Conservation (phyloP, 2,797 vertebrate genomes). For the Galaxias olidus region DNA sequence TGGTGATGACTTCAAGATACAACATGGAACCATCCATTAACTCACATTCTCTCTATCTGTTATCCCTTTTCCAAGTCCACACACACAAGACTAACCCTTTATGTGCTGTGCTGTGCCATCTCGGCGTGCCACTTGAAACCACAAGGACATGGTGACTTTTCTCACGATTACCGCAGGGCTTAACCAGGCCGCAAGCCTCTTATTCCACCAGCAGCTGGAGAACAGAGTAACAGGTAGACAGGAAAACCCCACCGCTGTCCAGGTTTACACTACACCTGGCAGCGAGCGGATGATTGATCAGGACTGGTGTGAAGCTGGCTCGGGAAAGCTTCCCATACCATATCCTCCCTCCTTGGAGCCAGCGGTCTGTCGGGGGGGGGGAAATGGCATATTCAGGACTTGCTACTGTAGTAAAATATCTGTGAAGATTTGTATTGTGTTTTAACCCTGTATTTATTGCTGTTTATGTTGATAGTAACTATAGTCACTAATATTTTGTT, state of each 20-base stretch:
- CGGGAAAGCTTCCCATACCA: no score
- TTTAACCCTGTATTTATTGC: no score
- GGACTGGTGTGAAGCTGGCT: background rate
- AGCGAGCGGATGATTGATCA: background rate
- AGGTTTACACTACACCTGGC: slow-evolving; percentile 22
- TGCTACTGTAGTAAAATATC: no score
- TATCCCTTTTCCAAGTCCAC: background rate
- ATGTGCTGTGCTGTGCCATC: slow-evolving; percentile 6
- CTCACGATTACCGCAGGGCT: slow-evolving; percentile 64
- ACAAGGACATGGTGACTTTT: slow-evolving; percentile 72
- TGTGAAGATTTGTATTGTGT: no score
- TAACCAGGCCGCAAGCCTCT: slow-evolving; percentile 71
- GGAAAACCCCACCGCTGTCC: slow-evolving; percentile 40
- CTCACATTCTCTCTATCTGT: slow-evolving; percentile 19
- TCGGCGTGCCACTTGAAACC: slow-evolving; percentile 23
- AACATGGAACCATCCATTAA: slow-evolving; percentile 7
- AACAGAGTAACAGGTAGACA: slow-evolving; percentile 61
- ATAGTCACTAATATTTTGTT: no score
- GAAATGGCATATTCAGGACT: no score
- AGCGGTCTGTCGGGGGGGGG: no score
- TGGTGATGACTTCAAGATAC: slow-evolving; percentile 7
- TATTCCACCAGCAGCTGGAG: slow-evolving; percentile 66
- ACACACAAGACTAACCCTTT: background rate
- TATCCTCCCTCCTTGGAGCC: no score
- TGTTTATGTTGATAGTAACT: no score